These are phyloP conservation scores for Adela reaumurella DNA, from an alignment of 2,888 invertebrate species.

Conservation along the genomic window DNA sequence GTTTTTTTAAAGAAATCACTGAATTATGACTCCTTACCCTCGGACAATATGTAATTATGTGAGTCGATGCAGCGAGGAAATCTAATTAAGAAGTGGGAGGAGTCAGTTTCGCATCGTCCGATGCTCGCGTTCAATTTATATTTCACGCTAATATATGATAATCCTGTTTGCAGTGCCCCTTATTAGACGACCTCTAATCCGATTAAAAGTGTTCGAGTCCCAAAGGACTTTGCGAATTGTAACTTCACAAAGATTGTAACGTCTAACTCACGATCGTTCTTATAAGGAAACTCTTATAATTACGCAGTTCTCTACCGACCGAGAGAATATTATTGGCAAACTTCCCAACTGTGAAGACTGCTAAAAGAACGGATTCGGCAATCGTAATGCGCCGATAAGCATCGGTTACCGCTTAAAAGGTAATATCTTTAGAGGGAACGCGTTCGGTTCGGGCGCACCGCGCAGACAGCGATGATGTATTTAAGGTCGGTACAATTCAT, in stretches of 20 bases:
- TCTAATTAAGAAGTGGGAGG: conserved; percentile 49
- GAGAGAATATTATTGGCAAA: too few relatives aligned
- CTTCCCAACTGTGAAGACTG: too few relatives aligned
- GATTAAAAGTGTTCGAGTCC: too few relatives aligned
- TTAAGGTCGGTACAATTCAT: conserved; percentile 36
- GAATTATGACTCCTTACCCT: conserved; percentile 35
- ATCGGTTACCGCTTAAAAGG: too few relatives aligned
- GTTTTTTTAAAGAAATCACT: conserved; percentile 51
- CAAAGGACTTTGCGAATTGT: too few relatives aligned
- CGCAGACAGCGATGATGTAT: conserved; percentile 41
- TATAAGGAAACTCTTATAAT: too few relatives aligned
- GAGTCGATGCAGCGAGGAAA: conserved; percentile 54
- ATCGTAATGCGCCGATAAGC: too few relatives aligned
- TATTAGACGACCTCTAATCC: background rate
- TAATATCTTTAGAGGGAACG: conserved; percentile 19
- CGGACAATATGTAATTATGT: conserved; percentile 51
- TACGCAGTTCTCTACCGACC: too few relatives aligned
- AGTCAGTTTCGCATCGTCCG: background rate
- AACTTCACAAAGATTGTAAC: too few relatives aligned
- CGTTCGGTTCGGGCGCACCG: conserved; percentile 20
- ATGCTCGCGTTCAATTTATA: background rate
- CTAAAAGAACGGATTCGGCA: too few relatives aligned
- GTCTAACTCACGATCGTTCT: too few relatives aligned
- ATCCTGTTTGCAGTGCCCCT: background rate
- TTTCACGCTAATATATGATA: background rate